Conservation (phyloP, 2,888 invertebrate species). For the Tiliacea aurago region DNA sequence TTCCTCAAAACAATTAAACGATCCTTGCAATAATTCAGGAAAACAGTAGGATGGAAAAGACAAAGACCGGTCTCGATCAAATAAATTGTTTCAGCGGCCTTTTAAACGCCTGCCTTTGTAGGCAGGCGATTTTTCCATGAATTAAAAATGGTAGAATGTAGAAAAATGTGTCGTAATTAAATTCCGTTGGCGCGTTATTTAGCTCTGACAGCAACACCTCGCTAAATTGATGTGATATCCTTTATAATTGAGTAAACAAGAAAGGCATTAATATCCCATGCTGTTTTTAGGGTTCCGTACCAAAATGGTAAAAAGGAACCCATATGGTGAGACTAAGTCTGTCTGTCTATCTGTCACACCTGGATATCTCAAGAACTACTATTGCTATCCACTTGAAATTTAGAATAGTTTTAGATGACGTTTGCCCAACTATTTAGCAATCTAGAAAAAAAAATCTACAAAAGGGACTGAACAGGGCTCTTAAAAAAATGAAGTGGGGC, state of each 20-base stretch:
- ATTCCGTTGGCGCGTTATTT: conserved; percentile 31
- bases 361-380: too few relatives aligned
- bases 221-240: conserved; percentile 17
- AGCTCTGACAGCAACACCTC: conserved; percentile 3
- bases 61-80: conserved; percentile 10
- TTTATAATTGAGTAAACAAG: conserved; percentile 1
- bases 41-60: conserved; percentile 25
- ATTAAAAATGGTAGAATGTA: conserved; percentile 27
- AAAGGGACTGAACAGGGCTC: too few relatives aligned
- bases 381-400: too few relatives aligned
- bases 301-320: too few relatives aligned
- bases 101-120: conserved; percentile 51
- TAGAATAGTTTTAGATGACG: too few relatives aligned
- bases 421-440: too few relatives aligned
- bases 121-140: neutral
- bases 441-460: too few relatives aligned
- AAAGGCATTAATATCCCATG: too few relatives aligned
- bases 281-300: too few relatives aligned
- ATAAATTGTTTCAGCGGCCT: conserved; percentile 39
- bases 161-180: conserved; percentile 51
- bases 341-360: too few relatives aligned
- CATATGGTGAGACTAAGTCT: too few relatives aligned
- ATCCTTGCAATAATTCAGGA: conserved; percentile 31
- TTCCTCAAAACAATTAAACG: conserved; percentile 25
- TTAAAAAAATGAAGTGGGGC: too few relatives aligned